Evolutionary conservation across 2,113 vertebrate species (phyloP), one percentile per base, ranked within the genome.

Genomic region (Lophochroa leadbeateri): DNA sequence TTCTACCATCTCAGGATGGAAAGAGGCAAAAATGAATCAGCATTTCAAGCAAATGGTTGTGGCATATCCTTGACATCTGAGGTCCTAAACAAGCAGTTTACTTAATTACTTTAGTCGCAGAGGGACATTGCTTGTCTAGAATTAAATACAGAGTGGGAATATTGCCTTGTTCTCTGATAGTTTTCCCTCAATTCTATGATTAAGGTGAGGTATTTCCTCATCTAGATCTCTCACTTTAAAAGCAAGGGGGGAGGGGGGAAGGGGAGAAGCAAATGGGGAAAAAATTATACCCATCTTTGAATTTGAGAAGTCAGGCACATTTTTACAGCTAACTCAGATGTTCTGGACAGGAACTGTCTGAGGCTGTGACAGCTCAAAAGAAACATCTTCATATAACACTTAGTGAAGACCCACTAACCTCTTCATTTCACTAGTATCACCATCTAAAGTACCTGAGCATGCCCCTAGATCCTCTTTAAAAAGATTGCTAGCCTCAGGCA

Each of bases 161-260:
- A 16, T 1, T 47, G 19, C 9, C n/a, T 70, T 75, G 3, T 11
- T 85, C 55, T 12, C 11, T 13, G 19, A 28, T 11, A 71, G 14
- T 37, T 53, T 23, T 57, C 19, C 33, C 24, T 72, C 43, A 29
- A 7, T 49, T 78, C 23, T 65, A 2, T 16, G 7, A 64, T 33
- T 46, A 58, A 13, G 21, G 23, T 20, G 23, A 91, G 6, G 9
- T 60, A 47, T 39, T 74, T 10, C 29, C 9, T 78, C 57, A 70
- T 33, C 10, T 35, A 74, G 23, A 65, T 41, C 16, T 29, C 41
- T 33, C 28, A 80, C 35, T 67, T 67, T 11, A 27, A 47, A 85
- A 17, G 21, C 14, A n/a, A 52, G 19, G 6, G 5, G 16, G 10
- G 5, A 16, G 3, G 9, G 9, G 9, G 2, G 14, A 19, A 8